These are phyloP conservation scores for Drosophila limbata DNA, from an alignment of 2,888 invertebrate species.

Conservation along the genomic window DNA sequence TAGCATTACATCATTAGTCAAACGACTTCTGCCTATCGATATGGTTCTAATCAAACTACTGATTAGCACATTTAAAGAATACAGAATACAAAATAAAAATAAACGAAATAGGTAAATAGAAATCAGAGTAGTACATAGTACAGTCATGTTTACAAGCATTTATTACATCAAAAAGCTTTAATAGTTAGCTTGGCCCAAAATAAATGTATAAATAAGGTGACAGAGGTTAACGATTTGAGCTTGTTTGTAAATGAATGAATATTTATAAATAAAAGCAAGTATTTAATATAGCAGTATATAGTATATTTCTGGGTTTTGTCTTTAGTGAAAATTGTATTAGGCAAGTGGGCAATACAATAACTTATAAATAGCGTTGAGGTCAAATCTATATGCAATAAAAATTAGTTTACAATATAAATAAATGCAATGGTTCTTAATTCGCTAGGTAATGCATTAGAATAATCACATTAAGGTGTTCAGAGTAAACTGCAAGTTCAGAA, in stretches of 20 bases:
- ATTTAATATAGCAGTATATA: neutral
- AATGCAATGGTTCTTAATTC: too few species aligned
- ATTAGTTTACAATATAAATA: conserved; percentile 2
- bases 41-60: neutral
- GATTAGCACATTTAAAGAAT: conserved; percentile 2
- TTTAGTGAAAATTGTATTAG: conserved; percentile 13
- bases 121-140: neutral
- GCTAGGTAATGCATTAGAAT: too few species aligned
- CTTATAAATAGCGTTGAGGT: conserved; percentile 38
- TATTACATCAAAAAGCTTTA: too few species aligned
- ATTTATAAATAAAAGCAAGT: conserved; percentile 10
- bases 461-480: too few species aligned
- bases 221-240: neutral
- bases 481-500: too few species aligned
- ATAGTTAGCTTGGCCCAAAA: neutral
- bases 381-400: neutral
- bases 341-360: conserved; percentile 24
- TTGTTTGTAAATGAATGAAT: neutral
- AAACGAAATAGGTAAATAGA: neutral
- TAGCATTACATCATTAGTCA: neutral
- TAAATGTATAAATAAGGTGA: neutral
- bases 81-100: neutral
- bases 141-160: neutral
- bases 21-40: neutral
- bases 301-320: conserved; percentile 3